Conservation (phyloP, 2,888 invertebrate species). For the Pyrrhia umbra region DNA sequence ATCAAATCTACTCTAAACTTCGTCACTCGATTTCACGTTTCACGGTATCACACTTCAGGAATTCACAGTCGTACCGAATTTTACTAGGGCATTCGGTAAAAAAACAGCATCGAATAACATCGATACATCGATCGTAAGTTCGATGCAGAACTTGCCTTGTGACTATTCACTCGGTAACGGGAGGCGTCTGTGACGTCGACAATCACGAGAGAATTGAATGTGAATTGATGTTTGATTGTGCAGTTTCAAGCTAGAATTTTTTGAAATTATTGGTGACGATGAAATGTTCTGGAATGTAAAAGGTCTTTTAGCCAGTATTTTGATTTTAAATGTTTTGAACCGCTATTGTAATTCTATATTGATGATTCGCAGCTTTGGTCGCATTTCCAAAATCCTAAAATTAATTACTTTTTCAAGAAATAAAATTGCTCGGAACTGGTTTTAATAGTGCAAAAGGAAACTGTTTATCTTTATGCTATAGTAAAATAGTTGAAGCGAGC, state of each 20-base stretch:
- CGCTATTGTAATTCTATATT: background rate
- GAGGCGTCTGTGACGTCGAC: conserved; percentile 38
- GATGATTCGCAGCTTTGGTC: background rate
- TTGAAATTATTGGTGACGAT: background rate
- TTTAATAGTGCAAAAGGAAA: too few relatives aligned
- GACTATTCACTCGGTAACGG: conserved; percentile 41
- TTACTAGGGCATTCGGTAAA: conserved; percentile 29
- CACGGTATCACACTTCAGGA: conserved; percentile 21
- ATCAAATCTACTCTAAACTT: conserved; percentile 28
- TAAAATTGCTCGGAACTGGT: too few relatives aligned
- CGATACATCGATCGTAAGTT: conserved; percentile 15
- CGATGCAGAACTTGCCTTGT: conserved; percentile 42
- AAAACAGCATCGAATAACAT: conserved; percentile 23
- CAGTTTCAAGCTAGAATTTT: conserved; percentile 9
- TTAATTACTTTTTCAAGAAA: too few relatives aligned
- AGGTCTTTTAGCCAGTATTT: background rate
- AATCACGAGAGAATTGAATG: conserved; percentile 45
- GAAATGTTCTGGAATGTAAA: background rate
- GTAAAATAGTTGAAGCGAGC: too few relatives aligned
- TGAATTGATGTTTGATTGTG: conserved; percentile 54
- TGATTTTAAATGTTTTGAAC: background rate
- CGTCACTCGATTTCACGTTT: conserved; percentile 29
- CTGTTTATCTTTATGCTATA: too few relatives aligned
- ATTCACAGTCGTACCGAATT: conserved; percentile 31
- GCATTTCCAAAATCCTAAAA: background rate